These are phyloP conservation scores for Callosobruchus maculatus DNA, from an alignment of 2,888 invertebrate species.

Conservation along the genomic window DNA sequence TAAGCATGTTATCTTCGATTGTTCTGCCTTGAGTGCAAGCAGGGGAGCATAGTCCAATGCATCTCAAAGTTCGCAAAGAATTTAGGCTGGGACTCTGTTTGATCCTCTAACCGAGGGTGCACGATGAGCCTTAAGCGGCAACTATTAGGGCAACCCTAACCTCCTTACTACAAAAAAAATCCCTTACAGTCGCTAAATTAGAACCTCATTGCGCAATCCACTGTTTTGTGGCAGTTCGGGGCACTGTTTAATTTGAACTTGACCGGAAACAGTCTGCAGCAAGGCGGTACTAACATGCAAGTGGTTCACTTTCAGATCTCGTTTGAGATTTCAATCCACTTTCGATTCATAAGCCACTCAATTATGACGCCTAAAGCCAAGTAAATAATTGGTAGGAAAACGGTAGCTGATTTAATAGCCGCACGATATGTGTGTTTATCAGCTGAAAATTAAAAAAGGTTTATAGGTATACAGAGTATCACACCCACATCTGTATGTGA, in stretches of 20 bases:
- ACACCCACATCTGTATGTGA: not conserved
- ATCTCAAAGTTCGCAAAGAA: no score
- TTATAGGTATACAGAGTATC: not conserved
- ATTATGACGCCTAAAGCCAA: not conserved
- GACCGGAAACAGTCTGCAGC: not conserved
- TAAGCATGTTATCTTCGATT: no score
- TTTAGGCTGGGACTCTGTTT: no score
- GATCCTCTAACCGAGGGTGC: no score
- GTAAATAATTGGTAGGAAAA: not conserved
- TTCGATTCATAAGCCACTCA: not conserved
- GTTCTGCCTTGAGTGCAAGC: no score
- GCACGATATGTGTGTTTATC: not conserved
- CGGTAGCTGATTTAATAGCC: not conserved
- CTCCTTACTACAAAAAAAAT: no score
- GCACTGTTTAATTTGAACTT: not conserved
- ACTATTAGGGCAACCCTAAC: no score
- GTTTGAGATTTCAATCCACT: not conserved
- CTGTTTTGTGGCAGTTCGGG: no score
- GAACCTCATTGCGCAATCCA: no score
- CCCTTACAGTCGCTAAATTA: no score
- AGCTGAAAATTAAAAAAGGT: not conserved
- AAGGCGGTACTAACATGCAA: not conserved
- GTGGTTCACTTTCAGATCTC: not conserved
- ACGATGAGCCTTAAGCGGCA: no score
- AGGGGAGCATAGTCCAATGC: no score